Evolutionary conservation across 37 sponge, comb jelly and placozoan species (phyloP), one percentile per base, ranked within the genome.

Genomic region (Beroe forskalii): DNA sequence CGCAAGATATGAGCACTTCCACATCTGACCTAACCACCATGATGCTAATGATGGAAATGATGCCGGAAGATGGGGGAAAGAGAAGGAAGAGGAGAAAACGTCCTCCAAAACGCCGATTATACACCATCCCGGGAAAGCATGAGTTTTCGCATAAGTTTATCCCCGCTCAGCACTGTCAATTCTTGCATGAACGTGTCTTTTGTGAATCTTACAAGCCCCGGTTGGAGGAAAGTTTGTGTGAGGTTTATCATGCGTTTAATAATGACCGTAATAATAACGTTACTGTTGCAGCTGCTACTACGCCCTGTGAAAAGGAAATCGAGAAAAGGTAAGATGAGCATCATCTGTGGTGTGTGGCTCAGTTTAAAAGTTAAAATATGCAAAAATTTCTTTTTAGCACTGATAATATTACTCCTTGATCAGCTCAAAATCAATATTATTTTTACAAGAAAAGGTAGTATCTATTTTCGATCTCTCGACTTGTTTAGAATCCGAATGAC

Each of bases 311-410:
- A 48, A 41, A 80, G 55, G 86, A 80, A 43, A 80, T 80, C 55
- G 86, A 80, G 40, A 32, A 38, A 43, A 41, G 86, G 86, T 80
- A 80, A 42, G 86, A 80, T 20, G n/a, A 72, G n/a, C n/a, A n/a
- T n/a, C n/a, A n/a, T n/a, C n/a, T n/a, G n/a, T n/a, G n/a, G n/a
- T n/a, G n/a, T n/a, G n/a, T n/a, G n/a, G n/a, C n/a, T n/a, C n/a
- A n/a, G n/a, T n/a, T n/a, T n/a, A n/a, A n/a, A n/a, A n/a, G n/a
- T n/a, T n/a, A n/a, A n/a, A n/a, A n/a, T n/a, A n/a, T n/a, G n/a
- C n/a, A n/a, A n/a, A n/a, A n/a, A n/a, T n/a, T n/a, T n/a, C n/a
- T n/a, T n/a, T n/a, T n/a, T n/a, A n/a, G n/a, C n/a, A n/a, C n/a
- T n/a, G n/a, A n/a, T n/a, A n/a, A n/a, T n/a, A n/a, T n/a, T n/a